A percentile compares a stretch with the other conserved stretches of the same genome.
phyloP scores from a whole-genome alignment of 2,888 invertebrate species.

The Deilephila porcellus region DNA sequence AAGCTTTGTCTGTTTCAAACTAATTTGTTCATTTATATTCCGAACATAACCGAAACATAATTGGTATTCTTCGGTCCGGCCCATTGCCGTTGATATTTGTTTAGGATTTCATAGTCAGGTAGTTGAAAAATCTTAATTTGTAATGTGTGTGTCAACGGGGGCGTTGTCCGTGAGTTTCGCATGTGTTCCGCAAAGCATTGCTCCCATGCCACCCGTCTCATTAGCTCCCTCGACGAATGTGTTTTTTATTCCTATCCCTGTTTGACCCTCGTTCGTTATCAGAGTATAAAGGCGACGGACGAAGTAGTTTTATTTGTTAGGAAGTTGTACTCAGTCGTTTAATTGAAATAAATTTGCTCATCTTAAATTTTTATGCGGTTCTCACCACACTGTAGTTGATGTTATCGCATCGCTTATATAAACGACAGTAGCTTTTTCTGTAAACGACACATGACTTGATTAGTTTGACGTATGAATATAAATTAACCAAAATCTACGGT shows the following conservation, averaged over 20 bases:
- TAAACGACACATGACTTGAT: constrained; percentile 3
- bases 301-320: constrained; percentile 62
- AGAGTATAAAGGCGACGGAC: constrained; percentile 61
- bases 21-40: constrained; percentile 40
- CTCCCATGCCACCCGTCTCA: constrained; percentile 65
- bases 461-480: background rate
- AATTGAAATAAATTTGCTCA: constrained; percentile 62
- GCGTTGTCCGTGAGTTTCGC: constrained; percentile 64
- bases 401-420: constrained; percentile 35
- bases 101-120: constrained; percentile 55
- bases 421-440: constrained; percentile 7
- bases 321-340: constrained; percentile 55
- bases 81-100: constrained; percentile 42
- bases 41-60: constrained; percentile 36
- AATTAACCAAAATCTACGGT: background rate
- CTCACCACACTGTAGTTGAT: constrained; percentile 35
- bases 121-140: constrained; percentile 54
- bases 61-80: constrained; percentile 45
- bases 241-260: constrained; percentile 64
- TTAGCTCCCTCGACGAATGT: constrained; percentile 65
- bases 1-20: background rate
- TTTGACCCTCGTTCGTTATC: constrained; percentile 67
- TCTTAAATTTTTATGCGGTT: constrained; percentile 46
- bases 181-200: constrained; percentile 52
- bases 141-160: constrained; percentile 60